Evolutionary conservation across 2,888 invertebrate genomes (phyloP).

Genomic region (Trisateles emortualis): DNA sequence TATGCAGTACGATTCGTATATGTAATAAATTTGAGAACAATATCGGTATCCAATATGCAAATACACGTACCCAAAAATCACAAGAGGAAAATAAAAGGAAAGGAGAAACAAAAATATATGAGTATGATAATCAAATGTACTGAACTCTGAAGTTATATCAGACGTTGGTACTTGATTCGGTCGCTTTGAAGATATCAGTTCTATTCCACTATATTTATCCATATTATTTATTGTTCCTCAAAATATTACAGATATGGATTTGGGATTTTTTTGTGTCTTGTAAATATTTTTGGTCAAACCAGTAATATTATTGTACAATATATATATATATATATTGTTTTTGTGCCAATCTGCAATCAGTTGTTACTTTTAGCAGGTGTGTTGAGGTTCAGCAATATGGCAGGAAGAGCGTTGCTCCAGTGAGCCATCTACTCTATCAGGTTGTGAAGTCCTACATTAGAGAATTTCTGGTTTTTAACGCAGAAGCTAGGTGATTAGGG

Average conservation of each 20-base stretch:
- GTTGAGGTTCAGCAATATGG: too few species aligned
- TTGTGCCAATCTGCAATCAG: too few species aligned
- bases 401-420: too few species aligned
- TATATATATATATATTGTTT: too few species aligned
- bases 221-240: constrained; percentile 23
- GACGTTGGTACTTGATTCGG: constrained; percentile 55
- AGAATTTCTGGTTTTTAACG: too few species aligned
- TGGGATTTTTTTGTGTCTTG: neutral
- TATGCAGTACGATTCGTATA: constrained; percentile 66
- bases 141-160: constrained; percentile 64
- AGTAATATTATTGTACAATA: too few species aligned
- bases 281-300: too few species aligned
- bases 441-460: too few species aligned
- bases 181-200: constrained; percentile 18
- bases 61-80: constrained; percentile 73
- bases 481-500: too few species aligned
- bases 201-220: constrained; percentile 26
- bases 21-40: constrained; percentile 78
- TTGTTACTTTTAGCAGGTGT: too few species aligned
- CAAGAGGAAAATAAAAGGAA: constrained; percentile 78
- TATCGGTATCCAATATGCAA: constrained; percentile 83
- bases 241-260: constrained; percentile 11
- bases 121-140: constrained; percentile 82
- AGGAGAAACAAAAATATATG: constrained; percentile 71
- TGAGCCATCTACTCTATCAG: too few species aligned